These are phyloP conservation scores for Dicranocentrus wangi DNA, from an alignment of 2,888 invertebrate genomes.

Conservation along the genomic window DNA sequence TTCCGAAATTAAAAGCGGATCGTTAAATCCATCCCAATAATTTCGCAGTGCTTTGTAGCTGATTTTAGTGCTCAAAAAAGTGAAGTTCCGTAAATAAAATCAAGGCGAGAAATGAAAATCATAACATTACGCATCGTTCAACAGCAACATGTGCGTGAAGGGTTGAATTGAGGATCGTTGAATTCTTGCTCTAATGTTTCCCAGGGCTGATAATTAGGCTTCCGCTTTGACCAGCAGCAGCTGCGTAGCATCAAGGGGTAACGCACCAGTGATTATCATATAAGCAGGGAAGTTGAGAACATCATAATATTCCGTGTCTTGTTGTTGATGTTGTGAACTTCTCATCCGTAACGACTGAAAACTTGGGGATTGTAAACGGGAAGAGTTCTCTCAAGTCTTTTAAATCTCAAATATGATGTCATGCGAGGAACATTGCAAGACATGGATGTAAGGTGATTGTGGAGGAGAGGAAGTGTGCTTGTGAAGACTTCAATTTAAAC, in stretches of 20 bases:
- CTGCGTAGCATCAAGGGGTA: constrained; percentile 24
- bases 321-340: constrained; percentile 29
- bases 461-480: constrained; percentile 35
- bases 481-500: constrained; percentile 7
- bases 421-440: constrained; percentile 34
- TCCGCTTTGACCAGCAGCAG: constrained; percentile 57
- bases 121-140: neutral
- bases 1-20: no score
- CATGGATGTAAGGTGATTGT: no score
- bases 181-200: neutral
- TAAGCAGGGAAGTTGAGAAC: constrained; percentile 55
- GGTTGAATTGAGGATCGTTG: neutral
- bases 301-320: constrained; percentile 14
- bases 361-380: neutral
- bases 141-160: neutral
- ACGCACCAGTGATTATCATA: constrained; percentile 58
- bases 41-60: no score
- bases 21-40: no score
- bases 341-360: constrained; percentile 50
- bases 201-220: constrained; percentile 4
- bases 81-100: no score
- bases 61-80: no score
- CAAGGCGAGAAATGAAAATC: neutral
- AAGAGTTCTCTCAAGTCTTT: neutral
- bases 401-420: constrained; percentile 20